Evolutionary conservation across 2,888 invertebrate genomes (phyloP).

Genomic region (Heliconius hortense): DNA sequence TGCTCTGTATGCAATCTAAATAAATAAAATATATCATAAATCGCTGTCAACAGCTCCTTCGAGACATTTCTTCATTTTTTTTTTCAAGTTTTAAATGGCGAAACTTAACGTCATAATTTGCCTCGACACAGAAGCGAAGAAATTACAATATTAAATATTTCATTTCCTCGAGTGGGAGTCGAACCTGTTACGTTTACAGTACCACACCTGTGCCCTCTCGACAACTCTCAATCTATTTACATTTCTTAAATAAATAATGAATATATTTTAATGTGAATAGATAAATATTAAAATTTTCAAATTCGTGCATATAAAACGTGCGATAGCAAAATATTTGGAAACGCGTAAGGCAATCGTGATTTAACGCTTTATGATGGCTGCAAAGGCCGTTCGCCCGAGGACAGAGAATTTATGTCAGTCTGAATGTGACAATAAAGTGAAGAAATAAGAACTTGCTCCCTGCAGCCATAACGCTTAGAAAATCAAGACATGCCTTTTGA

Average conservation of each 20-base stretch:
- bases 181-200: too few species aligned
- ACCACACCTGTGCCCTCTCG: too few species aligned
- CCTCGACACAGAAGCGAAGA: too few species aligned
- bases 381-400: conserved; percentile 59
- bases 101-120: too few species aligned
- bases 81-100: too few species aligned
- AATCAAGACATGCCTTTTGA: conserved; percentile 41
- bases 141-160: too few species aligned
- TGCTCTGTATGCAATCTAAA: background rate
- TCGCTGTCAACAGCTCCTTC: background rate
- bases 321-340: conserved; percentile 32
- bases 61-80: background rate
- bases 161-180: too few species aligned
- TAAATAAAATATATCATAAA: background rate
- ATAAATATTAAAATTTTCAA: conserved; percentile 2
- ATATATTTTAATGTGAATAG: too few species aligned
- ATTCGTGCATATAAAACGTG: conserved; percentile 19
- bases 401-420: conserved; percentile 55
- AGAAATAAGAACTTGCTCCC: conserved; percentile 49
- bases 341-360: conserved; percentile 56
- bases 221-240: too few species aligned
- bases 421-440: conserved; percentile 57
- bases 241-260: background rate
- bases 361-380: conserved; percentile 64
- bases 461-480: conserved; percentile 46